These are phyloP conservation scores for Mycetomoellerius zeteki DNA, from an alignment of 1,140 invertebrate species.

Conservation along the genomic window DNA sequence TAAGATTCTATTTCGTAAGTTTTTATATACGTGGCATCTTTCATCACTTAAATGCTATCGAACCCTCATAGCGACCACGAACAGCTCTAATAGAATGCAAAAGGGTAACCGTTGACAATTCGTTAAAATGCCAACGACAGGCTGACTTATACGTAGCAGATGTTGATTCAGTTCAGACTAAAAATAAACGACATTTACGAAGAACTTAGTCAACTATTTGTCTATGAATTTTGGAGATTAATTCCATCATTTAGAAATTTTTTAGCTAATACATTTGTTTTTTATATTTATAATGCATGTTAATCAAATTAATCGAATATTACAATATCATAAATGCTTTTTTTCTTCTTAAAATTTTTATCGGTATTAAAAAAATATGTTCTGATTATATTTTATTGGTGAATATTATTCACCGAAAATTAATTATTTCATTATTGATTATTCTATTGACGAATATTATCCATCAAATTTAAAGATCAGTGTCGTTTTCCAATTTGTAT, in stretches of 20 bases:
- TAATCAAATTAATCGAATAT: not conserved
- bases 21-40: slow-evolving; percentile 70
- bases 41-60: slow-evolving; percentile 83
- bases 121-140: slow-evolving; percentile 65
- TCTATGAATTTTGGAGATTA: not conserved
- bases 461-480: not conserved
- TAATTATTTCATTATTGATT: too few relatives aligned
- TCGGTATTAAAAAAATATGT: not conserved
- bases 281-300: not conserved
- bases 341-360: not conserved
- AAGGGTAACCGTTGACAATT: slow-evolving; percentile 71
- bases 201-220: not conserved
- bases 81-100: slow-evolving; percentile 46
- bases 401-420: too few relatives aligned
- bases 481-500: not conserved
- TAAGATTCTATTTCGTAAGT: slow-evolving; percentile 74
- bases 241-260: not conserved
- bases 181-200: not conserved
- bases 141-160: not conserved
- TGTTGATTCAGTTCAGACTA: not conserved
- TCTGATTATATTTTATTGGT: not conserved
- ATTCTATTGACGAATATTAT: not conserved
- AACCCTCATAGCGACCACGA: slow-evolving; percentile 45
- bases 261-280: not conserved
- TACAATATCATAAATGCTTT: not conserved